Evolutionary conservation across 2,113 vertebrate genomes (phyloP).

Genomic region (Pelodiscus sinensis): DNA sequence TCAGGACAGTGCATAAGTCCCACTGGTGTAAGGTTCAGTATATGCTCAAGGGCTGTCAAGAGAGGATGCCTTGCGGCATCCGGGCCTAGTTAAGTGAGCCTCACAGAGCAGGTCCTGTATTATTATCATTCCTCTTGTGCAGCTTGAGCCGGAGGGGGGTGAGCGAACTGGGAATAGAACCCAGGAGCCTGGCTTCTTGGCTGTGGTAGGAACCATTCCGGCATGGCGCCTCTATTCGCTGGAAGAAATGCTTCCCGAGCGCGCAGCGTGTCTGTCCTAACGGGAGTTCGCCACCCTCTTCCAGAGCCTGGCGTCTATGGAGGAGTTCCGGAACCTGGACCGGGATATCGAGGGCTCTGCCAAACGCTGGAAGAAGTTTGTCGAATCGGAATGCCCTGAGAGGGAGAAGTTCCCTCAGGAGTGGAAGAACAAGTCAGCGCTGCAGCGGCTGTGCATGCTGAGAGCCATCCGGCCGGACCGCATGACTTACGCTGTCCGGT

Average conservation of each 20-base stretch:
- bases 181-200: neutral
- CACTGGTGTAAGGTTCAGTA: neutral
- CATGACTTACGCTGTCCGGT: constrained; percentile 90
- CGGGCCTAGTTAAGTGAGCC: neutral
- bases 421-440: constrained; percentile 91
- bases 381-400: constrained; percentile 93
- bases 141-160: neutral
- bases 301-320: constrained; percentile 90
- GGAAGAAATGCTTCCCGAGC: rapidly evolving
- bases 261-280: rapidly evolving
- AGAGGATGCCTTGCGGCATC: neutral
- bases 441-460: constrained; percentile 93
- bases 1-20: neutral
- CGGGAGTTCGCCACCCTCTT: neutral
- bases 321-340: constrained; percentile 92
- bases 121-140: neutral
- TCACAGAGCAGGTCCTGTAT: neutral
- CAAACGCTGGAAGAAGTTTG: constrained; percentile 95
- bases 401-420: constrained; percentile 96
- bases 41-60: neutral
- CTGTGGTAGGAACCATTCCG: neutral
- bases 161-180: no score
- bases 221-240: neutral
- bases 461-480: constrained; percentile 88
- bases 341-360: constrained; percentile 93